Conservation (phyloP, 2,797 vertebrate species). For the Karalla daura region DNA sequence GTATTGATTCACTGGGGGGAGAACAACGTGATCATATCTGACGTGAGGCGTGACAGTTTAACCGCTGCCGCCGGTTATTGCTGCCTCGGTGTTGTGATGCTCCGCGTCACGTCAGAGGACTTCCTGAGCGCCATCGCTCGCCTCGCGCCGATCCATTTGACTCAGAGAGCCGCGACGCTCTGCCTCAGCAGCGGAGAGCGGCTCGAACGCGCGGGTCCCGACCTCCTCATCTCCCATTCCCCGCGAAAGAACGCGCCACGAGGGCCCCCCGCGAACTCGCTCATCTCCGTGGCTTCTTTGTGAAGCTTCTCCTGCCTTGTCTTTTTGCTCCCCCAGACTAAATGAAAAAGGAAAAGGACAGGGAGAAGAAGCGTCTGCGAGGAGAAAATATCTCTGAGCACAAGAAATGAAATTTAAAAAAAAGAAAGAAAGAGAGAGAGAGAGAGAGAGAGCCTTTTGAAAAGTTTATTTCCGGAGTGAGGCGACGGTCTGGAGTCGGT, state of each 20-base stretch:
- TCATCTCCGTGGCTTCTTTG: constrained; percentile 44
- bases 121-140: constrained; percentile 39
- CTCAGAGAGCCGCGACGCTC: constrained; percentile 31
- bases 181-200: constrained; percentile 63
- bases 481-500: constrained; percentile 13
- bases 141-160: constrained; percentile 67
- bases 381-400: constrained; percentile 20
- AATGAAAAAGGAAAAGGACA: constrained; percentile 17
- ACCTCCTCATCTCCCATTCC: constrained; percentile 58
- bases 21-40: constrained; percentile 1
- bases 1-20: constrained; percentile 19
- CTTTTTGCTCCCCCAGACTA: constrained; percentile 33
- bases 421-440: background rate
- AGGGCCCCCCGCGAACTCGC: constrained; percentile 44
- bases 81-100: constrained; percentile 27
- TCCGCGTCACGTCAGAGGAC: background rate
- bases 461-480: constrained; percentile 41
- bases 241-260: constrained; percentile 38
- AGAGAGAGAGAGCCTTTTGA: constrained; percentile 14
- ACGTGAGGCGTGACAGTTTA: background rate
- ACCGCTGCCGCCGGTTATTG: constrained; percentile 19
- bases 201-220: constrained; percentile 61
- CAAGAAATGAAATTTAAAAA: constrained; percentile 26
- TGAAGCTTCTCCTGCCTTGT: too few species aligned
- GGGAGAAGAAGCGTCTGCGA: background rate